These are phyloP conservation scores for Scyliorhinus canicula DNA, from an alignment of 2,797 vertebrate genomes.

Conservation along the genomic window DNA sequence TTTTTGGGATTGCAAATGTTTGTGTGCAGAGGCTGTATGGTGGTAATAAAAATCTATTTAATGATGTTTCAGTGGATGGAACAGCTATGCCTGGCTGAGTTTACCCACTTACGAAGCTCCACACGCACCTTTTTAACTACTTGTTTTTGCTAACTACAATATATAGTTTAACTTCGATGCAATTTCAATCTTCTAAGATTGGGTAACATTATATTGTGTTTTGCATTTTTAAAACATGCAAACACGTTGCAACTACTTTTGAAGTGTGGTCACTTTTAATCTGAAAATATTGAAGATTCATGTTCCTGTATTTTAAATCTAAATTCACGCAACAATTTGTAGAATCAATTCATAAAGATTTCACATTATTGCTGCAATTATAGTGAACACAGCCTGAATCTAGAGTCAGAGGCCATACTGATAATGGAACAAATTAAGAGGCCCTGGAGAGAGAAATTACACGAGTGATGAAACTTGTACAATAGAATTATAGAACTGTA, in stretches of 20 bases:
- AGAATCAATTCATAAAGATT: too few species aligned
- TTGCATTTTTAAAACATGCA: too few species aligned
- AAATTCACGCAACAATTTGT: too few species aligned
- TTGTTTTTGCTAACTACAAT: neutral
- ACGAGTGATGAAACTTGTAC: neutral
- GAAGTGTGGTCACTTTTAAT: too few species aligned
- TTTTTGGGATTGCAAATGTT: neutral
- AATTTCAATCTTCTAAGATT: neutral
- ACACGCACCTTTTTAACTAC: neutral
- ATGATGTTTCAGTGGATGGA: neutral
- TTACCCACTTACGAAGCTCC: neutral
- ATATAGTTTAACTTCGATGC: neutral
- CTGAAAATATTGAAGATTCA: too few species aligned
- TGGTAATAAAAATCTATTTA: neutral
- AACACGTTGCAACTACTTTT: too few species aligned
- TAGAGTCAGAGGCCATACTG: neutral
- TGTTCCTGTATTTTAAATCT: too few species aligned
- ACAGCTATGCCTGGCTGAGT: neutral
- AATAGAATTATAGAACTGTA: neutral
- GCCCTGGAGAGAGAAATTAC: neutral
- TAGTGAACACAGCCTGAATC: neutral
- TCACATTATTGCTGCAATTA: too few species aligned
- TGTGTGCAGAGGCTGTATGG: neutral
- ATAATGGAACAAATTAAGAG: neutral
- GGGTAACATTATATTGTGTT: too few species aligned